A percentile compares a stretch with the other conserved stretches of the same genome.
Conservation (phyloP, 1,140 invertebrate genomes). For the Thaumatotibia leucotreta region DNA sequence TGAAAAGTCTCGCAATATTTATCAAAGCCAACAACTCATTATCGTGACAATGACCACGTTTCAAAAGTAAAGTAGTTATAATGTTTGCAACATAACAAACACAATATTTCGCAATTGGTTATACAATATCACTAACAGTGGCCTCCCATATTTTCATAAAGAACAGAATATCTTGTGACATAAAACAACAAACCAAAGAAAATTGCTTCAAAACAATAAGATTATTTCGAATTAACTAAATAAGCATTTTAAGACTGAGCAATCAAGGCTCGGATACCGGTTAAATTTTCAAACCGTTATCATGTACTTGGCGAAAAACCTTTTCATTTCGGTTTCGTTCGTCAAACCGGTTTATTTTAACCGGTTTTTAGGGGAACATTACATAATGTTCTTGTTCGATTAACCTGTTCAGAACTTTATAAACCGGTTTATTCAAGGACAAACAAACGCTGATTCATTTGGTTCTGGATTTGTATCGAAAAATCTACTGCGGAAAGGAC, state of each 20-base stretch:
- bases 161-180: not conserved
- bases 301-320: no score
- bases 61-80: not conserved
- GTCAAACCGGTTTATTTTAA: no score
- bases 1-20: not conserved
- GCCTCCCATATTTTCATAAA: not conserved
- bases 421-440: no score
- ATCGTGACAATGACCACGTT: not conserved
- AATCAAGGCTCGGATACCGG: no score
- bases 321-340: no score
- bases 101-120: not conserved
- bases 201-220: not conserved
- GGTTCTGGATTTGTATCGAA: no score
- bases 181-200: not conserved
- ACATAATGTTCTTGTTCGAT: no score
- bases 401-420: no score
- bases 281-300: no score
- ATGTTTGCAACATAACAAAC: conserved; percentile 4
- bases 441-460: no score
- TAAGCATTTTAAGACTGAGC: not conserved
- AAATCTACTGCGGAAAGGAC: no score
- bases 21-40: not conserved
- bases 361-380: no score
- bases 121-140: not conserved
- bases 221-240: not conserved